phyloP scores from a whole-genome alignment of 1,140 invertebrate species.

The Scylla paramamosain region DNA sequence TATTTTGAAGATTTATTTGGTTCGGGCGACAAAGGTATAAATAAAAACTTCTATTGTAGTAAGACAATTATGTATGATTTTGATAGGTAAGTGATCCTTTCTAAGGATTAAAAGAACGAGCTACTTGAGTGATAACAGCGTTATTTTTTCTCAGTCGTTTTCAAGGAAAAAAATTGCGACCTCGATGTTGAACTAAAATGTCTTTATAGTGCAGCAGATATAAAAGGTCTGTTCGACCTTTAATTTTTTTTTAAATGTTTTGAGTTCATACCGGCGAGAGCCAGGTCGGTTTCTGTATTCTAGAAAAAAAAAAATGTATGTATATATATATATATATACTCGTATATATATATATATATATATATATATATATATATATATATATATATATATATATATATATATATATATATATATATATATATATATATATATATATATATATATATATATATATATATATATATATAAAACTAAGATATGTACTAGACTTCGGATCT shows the following conservation, averaged over 20 bases:
- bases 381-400: no score
- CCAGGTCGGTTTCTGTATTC: slow-evolving; percentile 89
- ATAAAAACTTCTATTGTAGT: slow-evolving; percentile 32
- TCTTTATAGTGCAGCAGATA: no score
- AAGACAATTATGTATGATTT: slow-evolving; percentile 80
- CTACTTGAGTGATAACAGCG: slow-evolving; percentile 88
- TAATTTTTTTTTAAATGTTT: no score
- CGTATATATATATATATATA: no score
- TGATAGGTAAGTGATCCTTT: slow-evolving; percentile 63
- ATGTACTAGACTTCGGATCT: slow-evolving; percentile 83
- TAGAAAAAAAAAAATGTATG: slow-evolving; percentile 79
- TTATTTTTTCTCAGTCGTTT: slow-evolving; percentile 85
- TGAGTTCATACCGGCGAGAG: no score
- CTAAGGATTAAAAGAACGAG: slow-evolving; percentile 82
- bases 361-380: no score
- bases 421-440: no score
- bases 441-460: no score
- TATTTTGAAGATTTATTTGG: slow-evolving; percentile 2
- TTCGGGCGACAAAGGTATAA: slow-evolving; percentile 58
- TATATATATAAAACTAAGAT: no score
- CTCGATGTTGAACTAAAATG: slow-evolving; percentile 92
- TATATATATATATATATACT: no score
- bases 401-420: no score
- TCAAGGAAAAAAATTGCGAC: slow-evolving; percentile 86
- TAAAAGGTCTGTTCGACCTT: no score